Percentiles rank a stretch among this genome's conserved stretches.
phyloP scores from a whole-genome alignment of 2,888 invertebrate genomes.

The Catocala nupta region DNA sequence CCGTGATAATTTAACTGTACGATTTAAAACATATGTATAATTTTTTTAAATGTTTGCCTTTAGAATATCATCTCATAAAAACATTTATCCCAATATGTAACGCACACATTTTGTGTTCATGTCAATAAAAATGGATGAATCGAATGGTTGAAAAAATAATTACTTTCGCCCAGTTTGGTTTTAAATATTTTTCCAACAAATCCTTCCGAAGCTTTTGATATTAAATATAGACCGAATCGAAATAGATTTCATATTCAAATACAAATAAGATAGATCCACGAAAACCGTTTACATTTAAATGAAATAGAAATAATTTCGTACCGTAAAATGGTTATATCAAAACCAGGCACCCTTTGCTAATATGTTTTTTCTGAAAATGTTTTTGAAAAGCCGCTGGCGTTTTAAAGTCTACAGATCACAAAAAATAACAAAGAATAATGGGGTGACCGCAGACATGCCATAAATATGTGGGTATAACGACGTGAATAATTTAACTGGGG shows the following conservation, averaged over 20 bases:
- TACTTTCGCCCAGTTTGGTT: background rate
- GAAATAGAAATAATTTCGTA: conserved; percentile 9
- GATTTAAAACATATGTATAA: too few relatives aligned
- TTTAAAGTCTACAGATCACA: conserved; percentile 57
- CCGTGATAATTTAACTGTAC: too few relatives aligned
- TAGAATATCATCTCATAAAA: background rate
- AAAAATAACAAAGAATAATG: conserved; percentile 64
- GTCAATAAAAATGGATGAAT: background rate
- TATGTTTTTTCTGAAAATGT: conserved; percentile 41
- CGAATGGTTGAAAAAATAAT: background rate
- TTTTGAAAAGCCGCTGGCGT: conserved; percentile 52
- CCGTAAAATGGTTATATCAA: conserved; percentile 18
- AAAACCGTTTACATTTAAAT: conserved; percentile 14
- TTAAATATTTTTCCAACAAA: conserved; percentile 6
- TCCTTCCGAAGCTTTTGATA: conserved; percentile 12
- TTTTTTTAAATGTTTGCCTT: too few relatives aligned
- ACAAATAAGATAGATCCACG: conserved; percentile 14
- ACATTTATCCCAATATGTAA: background rate
- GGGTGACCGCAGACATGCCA: conserved; percentile 66
- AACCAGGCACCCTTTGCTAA: conserved; percentile 26
- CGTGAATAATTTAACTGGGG: conserved; percentile 73
- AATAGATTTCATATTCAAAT: conserved; percentile 14
- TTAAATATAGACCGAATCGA: conserved; percentile 9
- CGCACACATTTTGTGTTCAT: background rate
- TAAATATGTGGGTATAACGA: conserved; percentile 72